Conservation (phyloP, 1,140 invertebrate species). For the Bathynomus jamesi region DNA sequence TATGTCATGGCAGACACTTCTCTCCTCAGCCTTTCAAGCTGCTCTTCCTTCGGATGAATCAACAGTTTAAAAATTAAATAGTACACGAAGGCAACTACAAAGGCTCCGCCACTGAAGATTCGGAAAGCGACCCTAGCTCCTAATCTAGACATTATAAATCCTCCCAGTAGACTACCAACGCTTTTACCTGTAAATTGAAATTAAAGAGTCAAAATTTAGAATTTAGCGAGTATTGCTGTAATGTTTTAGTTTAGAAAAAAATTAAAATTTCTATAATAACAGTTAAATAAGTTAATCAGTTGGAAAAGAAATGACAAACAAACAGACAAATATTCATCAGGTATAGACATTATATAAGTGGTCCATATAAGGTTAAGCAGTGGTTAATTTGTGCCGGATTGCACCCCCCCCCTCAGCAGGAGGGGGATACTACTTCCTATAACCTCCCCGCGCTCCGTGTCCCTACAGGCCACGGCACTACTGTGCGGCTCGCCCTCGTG, state of each 20-base stretch:
- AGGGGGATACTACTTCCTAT: too few relatives aligned
- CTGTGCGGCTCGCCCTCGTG: too few relatives aligned
- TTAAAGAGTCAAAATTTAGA: neutral
- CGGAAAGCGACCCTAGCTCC: slow-evolving; percentile 22
- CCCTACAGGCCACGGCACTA: too few relatives aligned
- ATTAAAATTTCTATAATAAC: neutral
- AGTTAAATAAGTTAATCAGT: neutral
- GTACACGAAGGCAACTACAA: slow-evolving; percentile 19
- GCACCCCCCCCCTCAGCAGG: too few relatives aligned
- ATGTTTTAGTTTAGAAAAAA: neutral
- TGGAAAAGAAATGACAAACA: neutral
- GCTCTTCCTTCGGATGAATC: slow-evolving; percentile 14
- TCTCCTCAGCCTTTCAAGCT: slow-evolving; percentile 1
- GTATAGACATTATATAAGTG: too few relatives aligned
- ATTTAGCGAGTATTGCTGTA: too few relatives aligned
- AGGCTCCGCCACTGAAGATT: slow-evolving; percentile 25
- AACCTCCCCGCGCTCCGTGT: too few relatives aligned
- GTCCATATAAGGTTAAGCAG: too few relatives aligned
- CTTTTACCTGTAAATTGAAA: slow-evolving; percentile 24
- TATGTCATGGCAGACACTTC: slow-evolving; percentile 28
- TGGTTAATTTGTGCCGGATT: too few relatives aligned
- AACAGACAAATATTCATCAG: too few relatives aligned
- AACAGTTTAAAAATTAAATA: slow-evolving; percentile 26
- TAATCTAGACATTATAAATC: slow-evolving; percentile 24
- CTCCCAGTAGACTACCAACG: slow-evolving; percentile 26